These are phyloP conservation scores for Zosterops japonicus DNA, from an alignment of 2,113 vertebrate genomes.

Conservation along the genomic window DNA sequence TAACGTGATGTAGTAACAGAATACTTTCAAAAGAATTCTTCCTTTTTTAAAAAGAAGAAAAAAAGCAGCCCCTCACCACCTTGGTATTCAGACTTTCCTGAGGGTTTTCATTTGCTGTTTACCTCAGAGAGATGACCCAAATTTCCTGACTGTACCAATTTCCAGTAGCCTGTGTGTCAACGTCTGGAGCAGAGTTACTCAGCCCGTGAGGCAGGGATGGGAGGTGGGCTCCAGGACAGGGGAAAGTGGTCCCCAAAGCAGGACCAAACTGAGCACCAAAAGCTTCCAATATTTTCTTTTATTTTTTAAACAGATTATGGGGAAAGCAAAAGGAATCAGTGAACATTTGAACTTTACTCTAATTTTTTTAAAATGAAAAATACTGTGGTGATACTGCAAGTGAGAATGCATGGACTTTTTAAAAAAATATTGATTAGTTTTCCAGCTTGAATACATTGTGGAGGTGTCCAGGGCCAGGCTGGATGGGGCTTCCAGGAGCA, in stretches of 20 bases:
- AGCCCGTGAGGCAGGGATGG: background rate
- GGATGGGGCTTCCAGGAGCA: background rate
- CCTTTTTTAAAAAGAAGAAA: background rate
- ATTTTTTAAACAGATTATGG: background rate
- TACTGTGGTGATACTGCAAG: background rate
- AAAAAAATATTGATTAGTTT: background rate
- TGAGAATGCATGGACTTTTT: background rate
- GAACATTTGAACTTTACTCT: background rate
- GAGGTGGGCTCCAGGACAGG: background rate
- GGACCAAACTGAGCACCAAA: background rate
- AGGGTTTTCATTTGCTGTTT: conserved; percentile 47
- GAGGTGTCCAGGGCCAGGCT: background rate
- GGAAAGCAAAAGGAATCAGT: background rate
- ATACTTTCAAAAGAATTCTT: conserved; percentile 1
- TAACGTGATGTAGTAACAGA: background rate
- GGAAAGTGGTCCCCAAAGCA: background rate
- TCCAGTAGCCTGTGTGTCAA: conserved; percentile 36
- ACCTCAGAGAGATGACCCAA: conserved; percentile 25
- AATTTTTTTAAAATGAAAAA: background rate
- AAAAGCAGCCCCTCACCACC: background rate
- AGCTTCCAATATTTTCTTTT: background rate
- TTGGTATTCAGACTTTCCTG: conserved; percentile 43
- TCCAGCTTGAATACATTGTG: background rate
- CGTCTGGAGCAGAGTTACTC: conserved; percentile 39
- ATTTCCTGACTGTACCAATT: conserved; percentile 38